Evolutionary conservation across 2,113 vertebrate genomes (phyloP), one percentile per base, ranked within the genome.

Genomic region (Melanotaenia duboulayi): DNA sequence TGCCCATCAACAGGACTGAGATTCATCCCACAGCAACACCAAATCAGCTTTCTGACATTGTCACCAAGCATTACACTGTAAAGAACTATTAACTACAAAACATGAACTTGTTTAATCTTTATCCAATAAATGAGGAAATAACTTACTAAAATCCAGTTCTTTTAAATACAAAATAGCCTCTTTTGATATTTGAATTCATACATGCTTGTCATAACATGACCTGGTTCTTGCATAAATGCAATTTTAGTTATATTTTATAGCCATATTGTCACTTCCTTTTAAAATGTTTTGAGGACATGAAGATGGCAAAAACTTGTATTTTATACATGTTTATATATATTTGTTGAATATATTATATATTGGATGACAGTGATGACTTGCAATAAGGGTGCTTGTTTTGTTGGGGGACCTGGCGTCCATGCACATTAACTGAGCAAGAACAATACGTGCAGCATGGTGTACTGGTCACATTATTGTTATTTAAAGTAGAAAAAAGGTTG

Each of bases 81-180:
- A 90, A 91, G 85, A 84, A 88, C 92, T 94, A 93, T 81, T 83
- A 90, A 91, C 92, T 93, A 91, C 91, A 93, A 93, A 91, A 91
- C 91, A 92, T 92, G 90, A 91, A 90, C 79, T 85, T 69, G 61
- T 87, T 85, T 60, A 40, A 84, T 85, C 87, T 78, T 85, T 92
- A 84, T 84, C 78, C 85, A 89, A 88, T 90, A 87, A 88, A 78
- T 91, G 85, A 88, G 86, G 88, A 93, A 93, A 93, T 90, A 88
- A 93, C 86, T 90, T 93, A 93, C 85, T 93, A 93, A 95, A 95
- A 92, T 87, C 66, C 37, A 71, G 79, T 78, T 79, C 8, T 85
- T 87, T 76, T 66, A 88, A 89, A 91, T 94, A 94, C 90, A 94
- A 94, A 95, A 94, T 92, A 92, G 92, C 90, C 88, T 93, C 85